Conservation (phyloP, 2,797 vertebrate species). For the Chiroxiphia lanceolata region DNA sequence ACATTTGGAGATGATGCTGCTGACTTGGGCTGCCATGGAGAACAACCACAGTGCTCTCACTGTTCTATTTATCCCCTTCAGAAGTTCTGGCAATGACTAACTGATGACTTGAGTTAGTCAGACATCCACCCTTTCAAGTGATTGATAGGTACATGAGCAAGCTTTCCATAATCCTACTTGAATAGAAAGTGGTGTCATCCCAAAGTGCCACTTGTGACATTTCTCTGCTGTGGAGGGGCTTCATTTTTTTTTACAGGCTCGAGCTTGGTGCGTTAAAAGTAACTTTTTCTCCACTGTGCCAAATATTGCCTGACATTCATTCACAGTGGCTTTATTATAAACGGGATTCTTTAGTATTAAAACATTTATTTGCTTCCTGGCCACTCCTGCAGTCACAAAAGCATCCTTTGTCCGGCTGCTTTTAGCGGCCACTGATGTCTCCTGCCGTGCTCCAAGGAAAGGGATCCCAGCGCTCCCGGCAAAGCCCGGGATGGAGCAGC, state of each 20-base stretch:
- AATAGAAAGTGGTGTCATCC: not conserved
- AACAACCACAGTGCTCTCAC: not conserved
- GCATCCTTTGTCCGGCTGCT: not conserved
- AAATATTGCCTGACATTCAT: not conserved
- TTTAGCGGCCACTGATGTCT: not conserved
- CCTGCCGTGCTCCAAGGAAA: not conserved
- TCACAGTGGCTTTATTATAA: not conserved
- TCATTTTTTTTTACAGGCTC: not conserved
- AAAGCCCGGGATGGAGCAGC: rapidly evolving
- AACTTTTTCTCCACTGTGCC: not conserved
- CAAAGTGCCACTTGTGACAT: not conserved
- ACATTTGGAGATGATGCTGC: not conserved
- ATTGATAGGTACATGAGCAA: conserved; percentile 2
- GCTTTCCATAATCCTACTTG: not conserved
- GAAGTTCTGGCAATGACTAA: conserved; percentile 32
- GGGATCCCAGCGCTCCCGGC: not conserved
- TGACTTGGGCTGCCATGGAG: conserved; percentile 2
- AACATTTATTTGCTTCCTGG: not conserved
- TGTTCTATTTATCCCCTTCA: conserved; percentile 5
- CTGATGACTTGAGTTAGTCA: conserved; percentile 49
- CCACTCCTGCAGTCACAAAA: not conserved
- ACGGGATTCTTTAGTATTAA: not conserved
- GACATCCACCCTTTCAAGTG: not conserved
- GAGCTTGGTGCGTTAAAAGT: not conserved
- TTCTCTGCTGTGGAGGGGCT: not conserved